Conservation (phyloP, 2,113 vertebrate species). For the Mustela nigripes region DNA sequence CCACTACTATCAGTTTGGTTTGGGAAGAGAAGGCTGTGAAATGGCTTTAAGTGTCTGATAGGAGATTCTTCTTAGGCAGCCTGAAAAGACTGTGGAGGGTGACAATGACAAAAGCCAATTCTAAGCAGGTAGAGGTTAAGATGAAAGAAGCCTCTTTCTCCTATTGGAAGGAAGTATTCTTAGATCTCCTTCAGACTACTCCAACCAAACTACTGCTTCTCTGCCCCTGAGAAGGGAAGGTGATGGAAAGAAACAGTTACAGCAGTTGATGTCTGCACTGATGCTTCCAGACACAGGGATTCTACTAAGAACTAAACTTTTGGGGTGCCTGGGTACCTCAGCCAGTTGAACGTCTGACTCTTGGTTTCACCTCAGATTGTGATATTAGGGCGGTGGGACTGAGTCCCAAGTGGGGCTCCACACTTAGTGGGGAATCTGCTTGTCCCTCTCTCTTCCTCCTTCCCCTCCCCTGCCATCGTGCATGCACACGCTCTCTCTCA, state of each 20-base stretch:
- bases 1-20: constrained; percentile 69
- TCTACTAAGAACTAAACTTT: not conserved
- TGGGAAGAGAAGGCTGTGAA: constrained; percentile 75
- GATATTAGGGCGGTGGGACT: not conserved
- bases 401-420: not conserved
- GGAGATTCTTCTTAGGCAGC: constrained; percentile 71
- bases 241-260: not conserved
- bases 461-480: not conserved
- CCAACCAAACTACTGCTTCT: not conserved
- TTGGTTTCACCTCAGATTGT: not conserved
- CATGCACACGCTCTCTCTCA: not conserved
- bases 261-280: not conserved
- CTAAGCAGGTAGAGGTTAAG: constrained; percentile 42
- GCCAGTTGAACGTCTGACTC: not conserved
- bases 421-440: not conserved
- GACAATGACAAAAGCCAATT: constrained; percentile 73
- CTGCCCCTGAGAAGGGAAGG: not conserved
- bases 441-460: not conserved
- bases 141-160: not conserved
- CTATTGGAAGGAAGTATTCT: constrained; percentile 21
- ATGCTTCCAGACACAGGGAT: not conserved
- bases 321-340: not conserved
- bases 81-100: constrained; percentile 53
- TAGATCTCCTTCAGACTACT: not conserved
- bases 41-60: constrained; percentile 79